Conservation (phyloP, 2,888 invertebrate species). For the Monoplex corrugatus region DNA sequence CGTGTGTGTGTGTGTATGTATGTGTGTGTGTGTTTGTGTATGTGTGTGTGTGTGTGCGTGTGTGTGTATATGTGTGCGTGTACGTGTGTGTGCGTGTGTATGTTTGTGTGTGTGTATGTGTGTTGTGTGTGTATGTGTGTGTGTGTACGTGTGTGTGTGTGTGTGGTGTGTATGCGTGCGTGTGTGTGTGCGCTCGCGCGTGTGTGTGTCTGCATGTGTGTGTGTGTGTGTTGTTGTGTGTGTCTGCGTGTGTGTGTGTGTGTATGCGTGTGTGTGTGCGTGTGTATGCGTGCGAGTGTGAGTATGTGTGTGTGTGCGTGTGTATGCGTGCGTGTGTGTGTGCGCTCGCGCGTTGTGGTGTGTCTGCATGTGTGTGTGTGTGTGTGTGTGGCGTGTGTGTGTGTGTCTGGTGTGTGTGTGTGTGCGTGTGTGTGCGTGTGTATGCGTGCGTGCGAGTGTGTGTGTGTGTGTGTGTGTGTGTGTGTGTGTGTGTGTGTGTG, state of each 20-base stretch:
- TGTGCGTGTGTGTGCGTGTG: neutral
- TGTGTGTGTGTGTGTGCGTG: neutral
- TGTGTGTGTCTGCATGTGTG: neutral
- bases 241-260: neutral
- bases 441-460: neutral
- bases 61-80: neutral
- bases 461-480: conserved; percentile 1
- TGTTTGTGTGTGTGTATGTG: neutral
- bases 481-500: neutral
- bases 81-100: neutral
- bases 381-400: neutral
- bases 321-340: neutral
- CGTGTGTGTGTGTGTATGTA: conserved; percentile 1
- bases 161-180: too few species aligned
- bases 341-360: too few species aligned
- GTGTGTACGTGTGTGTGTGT: neutral
- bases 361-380: neutral
- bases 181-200: neutral
- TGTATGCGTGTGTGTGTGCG: neutral
- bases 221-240: neutral
- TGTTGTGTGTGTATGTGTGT: conserved; percentile 15
- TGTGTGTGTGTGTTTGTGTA: neutral
- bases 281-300: neutral
- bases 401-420: neutral
- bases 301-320: neutral